Conservation (phyloP, 2,113 vertebrate genomes). For the Caloenas nicobarica region DNA sequence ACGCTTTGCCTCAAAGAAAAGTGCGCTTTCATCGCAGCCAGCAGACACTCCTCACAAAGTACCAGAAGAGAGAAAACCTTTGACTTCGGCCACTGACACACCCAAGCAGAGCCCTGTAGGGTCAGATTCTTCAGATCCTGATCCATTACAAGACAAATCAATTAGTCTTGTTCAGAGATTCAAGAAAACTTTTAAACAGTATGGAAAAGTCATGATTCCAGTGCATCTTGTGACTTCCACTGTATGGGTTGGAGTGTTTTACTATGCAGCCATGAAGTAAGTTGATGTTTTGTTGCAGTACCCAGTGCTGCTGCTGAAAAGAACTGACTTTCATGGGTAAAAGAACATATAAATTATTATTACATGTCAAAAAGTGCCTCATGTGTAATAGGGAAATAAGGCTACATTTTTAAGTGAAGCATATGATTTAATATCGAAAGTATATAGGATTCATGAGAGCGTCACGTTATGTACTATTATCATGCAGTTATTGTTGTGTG, state of each 20-base stretch:
- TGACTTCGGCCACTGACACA: not conserved
- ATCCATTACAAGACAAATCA: slow-evolving; percentile 93
- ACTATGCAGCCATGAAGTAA: slow-evolving; percentile 97
- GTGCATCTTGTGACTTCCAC: slow-evolving; percentile 92
- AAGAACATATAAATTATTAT: not conserved
- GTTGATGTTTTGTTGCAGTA: slow-evolving; percentile 59
- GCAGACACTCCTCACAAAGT: slow-evolving; percentile 12
- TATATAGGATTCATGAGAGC: not conserved
- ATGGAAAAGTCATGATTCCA: slow-evolving; percentile 96
- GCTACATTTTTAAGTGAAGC: not conserved
- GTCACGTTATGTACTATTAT: accelerated
- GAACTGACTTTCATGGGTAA: not conserved
- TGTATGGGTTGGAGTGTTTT: slow-evolving; percentile 94
- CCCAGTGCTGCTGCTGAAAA: not conserved
- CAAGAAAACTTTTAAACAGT: slow-evolving; percentile 95
- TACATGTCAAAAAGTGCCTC: not conserved
- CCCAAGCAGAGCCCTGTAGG: slow-evolving; percentile 31
- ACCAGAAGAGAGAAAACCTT: not conserved
- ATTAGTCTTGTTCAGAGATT: slow-evolving; percentile 91
- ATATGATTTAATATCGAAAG: not conserved
- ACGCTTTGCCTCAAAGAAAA: slow-evolving; percentile 46
- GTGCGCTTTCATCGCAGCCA: slow-evolving; percentile 1
- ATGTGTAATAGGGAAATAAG: not conserved
- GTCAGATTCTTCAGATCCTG: slow-evolving; percentile 72
- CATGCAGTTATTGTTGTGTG: not conserved